These are phyloP conservation scores for Cyanoramphus novaezelandiae DNA, from an alignment of 2,113 vertebrate species.

Conservation along the genomic window DNA sequence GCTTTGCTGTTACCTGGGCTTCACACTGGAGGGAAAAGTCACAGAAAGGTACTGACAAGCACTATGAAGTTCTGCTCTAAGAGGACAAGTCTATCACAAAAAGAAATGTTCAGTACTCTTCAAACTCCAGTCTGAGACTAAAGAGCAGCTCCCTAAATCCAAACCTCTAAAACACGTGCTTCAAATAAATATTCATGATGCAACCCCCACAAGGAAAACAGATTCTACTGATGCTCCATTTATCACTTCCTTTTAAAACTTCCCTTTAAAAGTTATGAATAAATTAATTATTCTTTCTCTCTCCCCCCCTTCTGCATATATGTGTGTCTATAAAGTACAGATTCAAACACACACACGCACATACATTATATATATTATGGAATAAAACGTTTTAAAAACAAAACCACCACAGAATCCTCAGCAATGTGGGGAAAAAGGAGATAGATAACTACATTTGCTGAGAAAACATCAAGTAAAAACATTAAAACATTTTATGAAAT, in stretches of 20 bases:
- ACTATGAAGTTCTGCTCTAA: not conserved
- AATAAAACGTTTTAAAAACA: not conserved
- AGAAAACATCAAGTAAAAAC: not conserved
- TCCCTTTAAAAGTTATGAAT: not conserved
- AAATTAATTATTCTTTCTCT: not conserved
- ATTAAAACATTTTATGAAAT: not conserved
- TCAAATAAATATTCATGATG: not conserved
- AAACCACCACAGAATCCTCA: not conserved
- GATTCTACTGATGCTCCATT: not conserved
- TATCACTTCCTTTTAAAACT: not conserved
- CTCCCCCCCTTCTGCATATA: not conserved
- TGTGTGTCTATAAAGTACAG: not conserved
- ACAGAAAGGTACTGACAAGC: not conserved
- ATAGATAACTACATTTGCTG: not conserved
- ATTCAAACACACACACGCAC: accelerated
- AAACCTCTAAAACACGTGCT: not conserved
- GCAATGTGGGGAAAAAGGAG: not conserved
- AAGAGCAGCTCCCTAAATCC: not conserved
- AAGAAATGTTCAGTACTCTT: not conserved
- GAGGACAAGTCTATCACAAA: not conserved
- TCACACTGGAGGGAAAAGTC: not conserved
- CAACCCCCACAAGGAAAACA: not conserved
- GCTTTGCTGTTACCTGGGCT: not conserved
- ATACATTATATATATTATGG: not conserved
- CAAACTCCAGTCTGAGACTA: not conserved